Evolutionary conservation across 2,888 invertebrate species (phyloP), one percentile per base, ranked within the genome.

Genomic region (Fragum sueziense): DNA sequence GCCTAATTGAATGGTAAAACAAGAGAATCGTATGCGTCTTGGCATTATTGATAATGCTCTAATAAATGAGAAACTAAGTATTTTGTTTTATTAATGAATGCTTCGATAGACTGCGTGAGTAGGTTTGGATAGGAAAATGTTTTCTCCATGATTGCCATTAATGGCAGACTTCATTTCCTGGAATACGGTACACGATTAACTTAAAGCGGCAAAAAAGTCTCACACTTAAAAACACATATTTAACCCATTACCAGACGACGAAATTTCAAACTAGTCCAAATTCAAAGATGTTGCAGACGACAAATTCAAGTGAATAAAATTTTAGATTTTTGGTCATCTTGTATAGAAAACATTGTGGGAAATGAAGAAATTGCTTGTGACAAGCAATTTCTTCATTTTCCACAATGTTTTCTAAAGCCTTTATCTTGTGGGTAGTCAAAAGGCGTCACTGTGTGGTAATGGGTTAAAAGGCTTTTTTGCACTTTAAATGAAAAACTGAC

Each of bases 11-110:
- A 41, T 41, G 37, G 65, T 65, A 41, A 65, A 65, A 65, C 65
- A 65, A 65, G 37, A 34, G 41, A 65, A 65, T n/a, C 25, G 22
- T 57, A 22, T 70, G 25, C 25, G 57, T 54, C 65, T 72, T 75
- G 70, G 75, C 71, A 72, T 75, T 70, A 79, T 79, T 75, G 75
- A 75, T 79, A 68, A 54, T 69, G 70, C 62, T 52, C n/a, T 59
- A 54, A 72, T 75, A 72, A 70, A 76, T 61, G 72, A 73, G 75
- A 59, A 70, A 73, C 76, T 76, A 80, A 80, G 74, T 76, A 73
- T 70, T 73, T 71, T 68, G 62, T 70, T 62, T 69, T 54, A 54
- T 62, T 80, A 76, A 80, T 80, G 73, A 75, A 62, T 80, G 70
- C 54, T 41, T 65, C 27, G 41, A 65, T 65, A 65, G 65, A 65